Percentiles rank a stretch among this genome's conserved stretches.
These are phyloP conservation scores for Siniperca chuatsi DNA, from an alignment of 2,113 vertebrate species.

Conservation along the genomic window DNA sequence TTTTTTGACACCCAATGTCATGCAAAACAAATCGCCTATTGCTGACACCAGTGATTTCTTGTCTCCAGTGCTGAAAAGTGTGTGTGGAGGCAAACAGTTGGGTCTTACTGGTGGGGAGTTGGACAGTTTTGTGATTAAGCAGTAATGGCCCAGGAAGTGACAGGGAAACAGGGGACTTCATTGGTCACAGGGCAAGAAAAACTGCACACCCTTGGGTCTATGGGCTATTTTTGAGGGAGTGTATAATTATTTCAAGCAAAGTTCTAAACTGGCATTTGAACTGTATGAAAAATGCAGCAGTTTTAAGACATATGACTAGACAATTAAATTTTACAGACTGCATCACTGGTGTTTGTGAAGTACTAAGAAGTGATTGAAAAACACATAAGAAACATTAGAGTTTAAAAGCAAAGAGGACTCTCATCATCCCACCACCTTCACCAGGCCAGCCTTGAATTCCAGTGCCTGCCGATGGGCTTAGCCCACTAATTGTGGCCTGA, in stretches of 20 bases:
- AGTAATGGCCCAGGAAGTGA: slow-evolving; percentile 65
- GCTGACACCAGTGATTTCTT: slow-evolving; percentile 78
- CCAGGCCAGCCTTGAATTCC: slow-evolving; percentile 67
- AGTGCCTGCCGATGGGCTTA: slow-evolving; percentile 62
- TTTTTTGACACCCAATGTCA: slow-evolving; percentile 70
- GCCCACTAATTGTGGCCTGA: slow-evolving; percentile 72
- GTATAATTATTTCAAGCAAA: slow-evolving; percentile 58
- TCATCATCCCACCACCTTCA: slow-evolving; percentile 48
- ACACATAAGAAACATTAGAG: slow-evolving; percentile 10
- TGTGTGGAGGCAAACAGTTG: slow-evolving; percentile 68
- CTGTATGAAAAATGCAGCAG: background rate
- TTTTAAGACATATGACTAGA: background rate
- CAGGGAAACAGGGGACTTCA: slow-evolving; percentile 60
- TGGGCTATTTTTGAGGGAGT: slow-evolving; percentile 47
- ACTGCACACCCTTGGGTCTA: slow-evolving; percentile 43
- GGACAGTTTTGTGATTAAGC: slow-evolving; percentile 76
- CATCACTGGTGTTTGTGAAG: background rate
- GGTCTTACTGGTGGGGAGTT: slow-evolving; percentile 54
- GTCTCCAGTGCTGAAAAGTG: slow-evolving; percentile 66
- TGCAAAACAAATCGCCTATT: slow-evolving; percentile 70
- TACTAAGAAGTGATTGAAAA: slow-evolving; percentile 26
- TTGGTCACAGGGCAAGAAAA: slow-evolving; percentile 56
- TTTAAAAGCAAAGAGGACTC: slow-evolving; percentile 51
- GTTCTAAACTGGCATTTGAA: slow-evolving; percentile 12
- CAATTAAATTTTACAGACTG: background rate